phyloP scores from a whole-genome alignment of 2,888 invertebrate genomes.

The Chrysolina haemoptera region DNA sequence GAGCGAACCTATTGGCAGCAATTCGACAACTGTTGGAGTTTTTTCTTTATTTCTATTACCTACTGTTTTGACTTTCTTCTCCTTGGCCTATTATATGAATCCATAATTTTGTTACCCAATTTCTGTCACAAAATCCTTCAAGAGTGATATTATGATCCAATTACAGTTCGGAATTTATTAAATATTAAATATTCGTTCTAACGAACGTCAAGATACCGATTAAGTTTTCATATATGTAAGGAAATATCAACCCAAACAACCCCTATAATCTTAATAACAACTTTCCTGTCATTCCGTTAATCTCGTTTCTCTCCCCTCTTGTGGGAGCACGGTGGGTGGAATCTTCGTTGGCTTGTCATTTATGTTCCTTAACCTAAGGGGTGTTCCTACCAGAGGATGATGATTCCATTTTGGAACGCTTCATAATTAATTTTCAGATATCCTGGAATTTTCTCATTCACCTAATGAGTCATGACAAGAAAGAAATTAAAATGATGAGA shows the following conservation, averaged over 20 bases:
- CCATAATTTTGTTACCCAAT: too few relatives aligned
- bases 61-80: too few relatives aligned
- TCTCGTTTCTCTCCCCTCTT: background rate
- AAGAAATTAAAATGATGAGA: too few relatives aligned
- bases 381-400: background rate
- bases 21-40: too few relatives aligned
- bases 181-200: background rate
- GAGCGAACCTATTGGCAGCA: too few relatives aligned
- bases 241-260: background rate
- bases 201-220: background rate
- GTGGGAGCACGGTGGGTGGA: slow-evolving; percentile 1
- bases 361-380: slow-evolving; percentile 11
- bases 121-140: background rate
- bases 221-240: slow-evolving; percentile 12
- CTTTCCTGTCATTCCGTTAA: slow-evolving; percentile 13
- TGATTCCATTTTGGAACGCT: slow-evolving; percentile 10
- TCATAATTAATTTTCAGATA: background rate
- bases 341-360: slow-evolving; percentile 22
- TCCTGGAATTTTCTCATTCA: background rate
- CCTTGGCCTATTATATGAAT: too few relatives aligned
- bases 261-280: slow-evolving; percentile 13
- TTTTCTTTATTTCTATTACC: too few relatives aligned
- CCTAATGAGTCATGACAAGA: background rate
- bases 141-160: background rate
- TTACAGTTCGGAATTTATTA: background rate